These are phyloP conservation scores for Oenanthe oenanthe DNA, from an alignment of 2,113 vertebrate genomes.

Conservation along the genomic window DNA sequence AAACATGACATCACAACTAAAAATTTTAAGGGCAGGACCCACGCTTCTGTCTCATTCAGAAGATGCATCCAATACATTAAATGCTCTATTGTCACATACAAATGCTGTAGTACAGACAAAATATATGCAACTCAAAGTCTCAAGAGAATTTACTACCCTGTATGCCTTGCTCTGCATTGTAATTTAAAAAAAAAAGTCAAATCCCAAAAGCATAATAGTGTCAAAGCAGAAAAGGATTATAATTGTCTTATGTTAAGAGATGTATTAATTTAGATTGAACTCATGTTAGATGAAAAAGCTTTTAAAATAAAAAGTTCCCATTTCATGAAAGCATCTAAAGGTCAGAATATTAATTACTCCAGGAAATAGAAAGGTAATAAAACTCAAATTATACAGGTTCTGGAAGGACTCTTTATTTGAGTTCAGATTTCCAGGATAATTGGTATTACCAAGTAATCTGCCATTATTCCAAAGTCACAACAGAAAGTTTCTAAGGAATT, in stretches of 20 bases:
- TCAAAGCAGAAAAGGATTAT: background rate
- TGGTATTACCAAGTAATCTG: background rate
- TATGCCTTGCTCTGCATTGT: background rate
- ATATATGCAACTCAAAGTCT: background rate
- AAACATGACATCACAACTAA: background rate
- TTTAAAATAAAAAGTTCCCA: background rate
- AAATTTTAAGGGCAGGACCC: background rate
- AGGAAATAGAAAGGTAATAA: background rate
- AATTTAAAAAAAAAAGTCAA: background rate
- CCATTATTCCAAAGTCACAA: background rate
- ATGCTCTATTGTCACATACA: background rate
- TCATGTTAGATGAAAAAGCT: background rate
- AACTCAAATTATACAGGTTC: background rate
- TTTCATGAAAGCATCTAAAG: background rate
- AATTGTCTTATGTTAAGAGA: background rate
- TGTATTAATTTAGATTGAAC: background rate
- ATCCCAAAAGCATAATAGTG: background rate
- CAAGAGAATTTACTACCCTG: background rate
- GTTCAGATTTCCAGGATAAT: background rate
- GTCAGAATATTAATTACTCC: background rate
- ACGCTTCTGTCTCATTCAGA: background rate
- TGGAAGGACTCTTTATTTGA: background rate
- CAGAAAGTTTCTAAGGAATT: background rate
- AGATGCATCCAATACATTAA: background rate
- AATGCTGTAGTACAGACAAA: background rate